phyloP scores from a whole-genome alignment of 1,140 invertebrate species.

The Panagrolaimus sp. region DNA sequence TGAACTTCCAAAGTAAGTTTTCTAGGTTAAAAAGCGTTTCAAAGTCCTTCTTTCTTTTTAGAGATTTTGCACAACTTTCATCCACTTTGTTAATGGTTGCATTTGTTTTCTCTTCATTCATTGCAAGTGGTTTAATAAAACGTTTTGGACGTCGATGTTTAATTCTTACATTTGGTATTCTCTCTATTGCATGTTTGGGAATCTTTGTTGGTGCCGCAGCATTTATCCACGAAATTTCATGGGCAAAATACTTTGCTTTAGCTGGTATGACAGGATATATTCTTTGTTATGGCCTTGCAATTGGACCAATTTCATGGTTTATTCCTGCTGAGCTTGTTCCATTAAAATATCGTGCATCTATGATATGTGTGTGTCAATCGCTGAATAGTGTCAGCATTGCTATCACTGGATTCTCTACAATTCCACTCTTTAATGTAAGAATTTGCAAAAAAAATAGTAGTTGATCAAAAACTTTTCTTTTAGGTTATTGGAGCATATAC shows the following conservation, averaged over 20 bases:
- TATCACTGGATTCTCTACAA: constrained; percentile 41
- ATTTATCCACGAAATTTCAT: constrained; percentile 12
- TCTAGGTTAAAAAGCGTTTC: too few relatives aligned
- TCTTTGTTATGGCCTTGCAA: constrained; percentile 39
- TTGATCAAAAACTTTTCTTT: constrained; percentile 17
- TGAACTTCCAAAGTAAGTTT: constrained; percentile 34
- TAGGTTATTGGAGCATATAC: constrained; percentile 44
- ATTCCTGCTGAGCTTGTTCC: constrained; percentile 51
- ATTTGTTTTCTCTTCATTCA: constrained; percentile 38
- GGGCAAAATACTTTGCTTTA: constrained; percentile 37
- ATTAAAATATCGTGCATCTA: constrained; percentile 41
- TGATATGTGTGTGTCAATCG: constrained; percentile 50
- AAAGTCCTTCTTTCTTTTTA: constrained; percentile 25
- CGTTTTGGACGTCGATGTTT: constrained; percentile 37
- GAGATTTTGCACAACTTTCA: constrained; percentile 38
- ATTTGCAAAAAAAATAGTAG: too few relatives aligned
- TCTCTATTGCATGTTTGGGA: constrained; percentile 29
- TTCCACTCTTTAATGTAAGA: not conserved
- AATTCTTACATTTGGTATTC: constrained; percentile 34
- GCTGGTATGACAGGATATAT: constrained; percentile 30
- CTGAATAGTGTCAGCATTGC: constrained; percentile 49
- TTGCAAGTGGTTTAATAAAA: constrained; percentile 43
- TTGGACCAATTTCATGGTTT: constrained; percentile 55
- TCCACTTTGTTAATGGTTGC: constrained; percentile 50
- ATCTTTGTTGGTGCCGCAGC: constrained; percentile 32